Evolutionary conservation across 1,140 invertebrate genomes (phyloP).

Genomic region (Belonocnema kinseyi): DNA sequence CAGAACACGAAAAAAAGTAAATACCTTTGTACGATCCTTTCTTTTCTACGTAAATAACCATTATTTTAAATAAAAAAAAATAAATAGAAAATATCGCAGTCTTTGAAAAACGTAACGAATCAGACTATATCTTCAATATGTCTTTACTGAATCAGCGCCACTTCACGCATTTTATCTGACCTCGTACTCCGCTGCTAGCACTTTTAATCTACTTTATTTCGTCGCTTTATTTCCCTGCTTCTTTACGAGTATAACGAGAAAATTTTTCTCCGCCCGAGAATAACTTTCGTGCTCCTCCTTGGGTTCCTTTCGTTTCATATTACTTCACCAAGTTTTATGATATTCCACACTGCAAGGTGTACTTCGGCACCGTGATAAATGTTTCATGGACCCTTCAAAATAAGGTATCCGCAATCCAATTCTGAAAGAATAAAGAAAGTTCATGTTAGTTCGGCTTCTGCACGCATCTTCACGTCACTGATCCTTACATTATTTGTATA

Average conservation of each 20-base stretch:
- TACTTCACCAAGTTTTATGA: conserved; percentile 26
- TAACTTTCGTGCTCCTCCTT: conserved; percentile 18
- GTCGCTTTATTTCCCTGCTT: conserved; percentile 21
- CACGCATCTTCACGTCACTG: neutral
- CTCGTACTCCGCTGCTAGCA: neutral
- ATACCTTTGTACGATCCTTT: no score
- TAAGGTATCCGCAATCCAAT: conserved; percentile 26
- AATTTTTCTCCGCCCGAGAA: conserved; percentile 22
- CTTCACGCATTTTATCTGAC: conserved; percentile 13
- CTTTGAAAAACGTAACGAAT: neutral
- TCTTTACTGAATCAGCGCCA: conserved; percentile 10
- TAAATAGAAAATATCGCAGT: no score
- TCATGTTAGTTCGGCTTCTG: neutral
- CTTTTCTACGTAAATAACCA: no score
- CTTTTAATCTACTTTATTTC: conserved; percentile 31
- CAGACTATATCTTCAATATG: neutral
- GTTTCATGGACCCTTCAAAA: conserved; percentile 28
- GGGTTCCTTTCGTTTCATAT: conserved; percentile 25
- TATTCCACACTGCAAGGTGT: conserved; percentile 19
- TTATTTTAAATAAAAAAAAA: no score
- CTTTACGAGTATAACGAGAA: conserved; percentile 31
- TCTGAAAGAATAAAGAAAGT: neutral
- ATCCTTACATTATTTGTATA: no score
- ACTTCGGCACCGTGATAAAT: conserved; percentile 14
- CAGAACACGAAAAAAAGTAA: no score